Evolutionary conservation across 1,140 invertebrate genomes (phyloP).

Genomic region (Vanessa tameamea): DNA sequence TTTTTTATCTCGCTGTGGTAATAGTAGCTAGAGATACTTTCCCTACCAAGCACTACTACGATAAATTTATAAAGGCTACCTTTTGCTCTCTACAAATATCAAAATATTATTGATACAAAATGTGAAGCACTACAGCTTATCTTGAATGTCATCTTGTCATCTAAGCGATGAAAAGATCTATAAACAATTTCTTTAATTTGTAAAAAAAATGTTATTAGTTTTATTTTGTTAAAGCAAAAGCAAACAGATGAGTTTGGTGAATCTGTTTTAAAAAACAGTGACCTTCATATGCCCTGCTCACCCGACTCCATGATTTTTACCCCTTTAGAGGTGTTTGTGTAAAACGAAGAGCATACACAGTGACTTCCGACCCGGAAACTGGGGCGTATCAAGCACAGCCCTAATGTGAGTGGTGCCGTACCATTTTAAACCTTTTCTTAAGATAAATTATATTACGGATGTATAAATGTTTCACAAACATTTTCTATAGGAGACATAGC

Average conservation of each 20-base stretch:
- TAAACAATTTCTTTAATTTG: too few species aligned
- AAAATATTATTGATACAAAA: too few species aligned
- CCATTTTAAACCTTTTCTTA: constrained; percentile 23
- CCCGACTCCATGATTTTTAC: constrained; percentile 21
- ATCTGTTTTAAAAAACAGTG: not conserved
- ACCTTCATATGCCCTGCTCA: not conserved
- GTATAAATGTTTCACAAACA: not conserved
- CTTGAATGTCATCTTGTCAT: too few species aligned
- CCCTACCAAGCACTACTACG: too few species aligned
- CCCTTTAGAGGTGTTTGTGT: constrained; percentile 40
- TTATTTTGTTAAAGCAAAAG: too few species aligned
- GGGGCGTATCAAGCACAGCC: constrained; percentile 39
- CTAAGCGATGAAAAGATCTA: too few species aligned
- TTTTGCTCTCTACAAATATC: too few species aligned
- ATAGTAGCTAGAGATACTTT: not conserved
- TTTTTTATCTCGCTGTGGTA: too few species aligned
- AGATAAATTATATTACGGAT: constrained; percentile 12
- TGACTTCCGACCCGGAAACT: constrained; percentile 44
- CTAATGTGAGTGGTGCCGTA: constrained; percentile 36
- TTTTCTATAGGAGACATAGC: not conserved
- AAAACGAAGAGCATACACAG: constrained; percentile 37
- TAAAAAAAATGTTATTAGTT: too few species aligned
- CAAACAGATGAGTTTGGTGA: not conserved
- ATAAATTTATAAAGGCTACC: too few species aligned
- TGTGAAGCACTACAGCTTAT: too few species aligned